A percentile compares a stretch with the other conserved stretches of the same genome.
Conservation (phyloP, 2,797 vertebrate species). For the Limnodromus scolopaceus region DNA sequence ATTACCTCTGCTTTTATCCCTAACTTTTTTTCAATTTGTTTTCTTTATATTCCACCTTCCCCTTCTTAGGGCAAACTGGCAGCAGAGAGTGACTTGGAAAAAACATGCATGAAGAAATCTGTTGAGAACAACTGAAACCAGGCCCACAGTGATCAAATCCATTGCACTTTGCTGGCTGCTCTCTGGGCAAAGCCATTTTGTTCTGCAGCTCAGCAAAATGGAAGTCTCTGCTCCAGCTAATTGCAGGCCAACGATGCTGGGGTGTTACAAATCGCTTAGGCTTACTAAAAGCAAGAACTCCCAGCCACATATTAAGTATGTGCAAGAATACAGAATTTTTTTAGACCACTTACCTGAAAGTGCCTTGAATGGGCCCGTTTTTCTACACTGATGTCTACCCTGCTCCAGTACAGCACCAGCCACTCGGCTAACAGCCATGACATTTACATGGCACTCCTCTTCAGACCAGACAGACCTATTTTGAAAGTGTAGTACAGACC, state of each 20-base stretch:
- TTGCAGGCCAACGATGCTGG: fast-evolving
- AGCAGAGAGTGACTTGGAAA: neutral
- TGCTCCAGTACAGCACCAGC: neutral
- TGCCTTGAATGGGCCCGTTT: neutral
- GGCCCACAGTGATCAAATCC: fast-evolving
- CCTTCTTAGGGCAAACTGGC: neutral
- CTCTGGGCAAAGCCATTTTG: neutral
- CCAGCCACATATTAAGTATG: neutral
- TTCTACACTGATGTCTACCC: neutral
- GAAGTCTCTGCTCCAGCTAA: neutral
- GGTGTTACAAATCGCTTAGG: neutral
- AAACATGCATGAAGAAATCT: neutral
- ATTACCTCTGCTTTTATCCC: neutral
- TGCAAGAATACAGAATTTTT: neutral
- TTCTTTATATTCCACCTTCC: neutral
- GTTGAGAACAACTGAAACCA: neutral
- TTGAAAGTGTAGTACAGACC: neutral
- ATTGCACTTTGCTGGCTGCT: neutral
- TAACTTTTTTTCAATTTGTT: neutral
- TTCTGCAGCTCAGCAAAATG: neutral
- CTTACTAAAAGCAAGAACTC: neutral
- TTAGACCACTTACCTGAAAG: neutral
- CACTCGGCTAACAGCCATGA: neutral
- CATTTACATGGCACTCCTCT: neutral
- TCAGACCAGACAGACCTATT: neutral